Conservation (phyloP, 2,797 vertebrate genomes). For the Enteromius unitaeniatus region DNA sequence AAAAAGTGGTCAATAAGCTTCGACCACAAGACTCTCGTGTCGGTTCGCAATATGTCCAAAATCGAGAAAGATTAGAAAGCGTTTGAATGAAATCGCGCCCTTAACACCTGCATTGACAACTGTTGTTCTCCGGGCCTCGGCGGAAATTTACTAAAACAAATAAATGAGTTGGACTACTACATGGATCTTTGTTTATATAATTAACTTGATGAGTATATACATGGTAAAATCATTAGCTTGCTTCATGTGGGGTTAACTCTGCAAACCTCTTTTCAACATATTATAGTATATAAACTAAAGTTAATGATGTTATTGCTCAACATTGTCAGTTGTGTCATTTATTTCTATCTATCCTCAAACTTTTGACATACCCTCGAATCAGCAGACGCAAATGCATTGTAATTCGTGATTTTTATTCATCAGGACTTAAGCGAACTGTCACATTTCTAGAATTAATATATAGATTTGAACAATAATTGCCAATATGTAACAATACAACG, state of each 20-base stretch:
- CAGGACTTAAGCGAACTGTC: background rate
- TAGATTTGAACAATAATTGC: background rate
- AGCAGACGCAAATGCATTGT: background rate
- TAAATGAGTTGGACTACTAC: conserved; percentile 53
- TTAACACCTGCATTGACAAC: conserved; percentile 11
- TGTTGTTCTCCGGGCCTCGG: background rate
- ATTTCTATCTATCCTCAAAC: background rate
- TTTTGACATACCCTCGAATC: background rate
- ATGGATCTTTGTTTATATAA: conserved; percentile 63
- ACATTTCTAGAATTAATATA: background rate
- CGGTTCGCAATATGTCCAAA: background rate
- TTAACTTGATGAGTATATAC: conserved; percentile 59
- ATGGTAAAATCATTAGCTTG: conserved; percentile 61
- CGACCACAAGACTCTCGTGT: background rate
- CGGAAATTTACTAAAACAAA: conserved; percentile 49
- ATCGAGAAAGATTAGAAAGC: background rate
- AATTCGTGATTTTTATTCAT: background rate
- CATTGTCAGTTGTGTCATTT: background rate
- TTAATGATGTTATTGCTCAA: conserved; percentile 10
- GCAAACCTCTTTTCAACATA: background rate
- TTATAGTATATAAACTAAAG: conserved; percentile 12
- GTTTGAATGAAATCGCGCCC: background rate
- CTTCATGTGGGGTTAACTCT: conserved; percentile 52
- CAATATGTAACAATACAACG: background rate
- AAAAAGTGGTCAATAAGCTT: background rate